phyloP scores from a whole-genome alignment of 1,140 invertebrate species.

The Helicoverpa armigera region DNA sequence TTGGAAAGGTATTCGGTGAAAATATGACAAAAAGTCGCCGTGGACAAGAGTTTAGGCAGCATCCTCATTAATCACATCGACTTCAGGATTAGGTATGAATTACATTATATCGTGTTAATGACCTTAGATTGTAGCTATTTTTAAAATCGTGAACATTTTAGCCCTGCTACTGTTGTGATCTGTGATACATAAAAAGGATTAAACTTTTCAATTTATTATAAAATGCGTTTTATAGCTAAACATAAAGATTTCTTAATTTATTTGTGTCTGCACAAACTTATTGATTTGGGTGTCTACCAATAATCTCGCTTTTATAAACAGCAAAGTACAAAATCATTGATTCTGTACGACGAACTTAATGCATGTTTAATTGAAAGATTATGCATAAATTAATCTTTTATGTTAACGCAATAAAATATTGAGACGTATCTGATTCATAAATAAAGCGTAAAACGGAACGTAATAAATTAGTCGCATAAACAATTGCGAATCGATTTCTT shows the following conservation, averaged over 20 bases:
- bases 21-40: neutral
- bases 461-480: slow-evolving; percentile 38
- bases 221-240: too few species aligned
- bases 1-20: neutral
- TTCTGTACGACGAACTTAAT: neutral
- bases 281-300: too few species aligned
- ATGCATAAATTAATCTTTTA: slow-evolving; percentile 6
- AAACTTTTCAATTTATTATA: too few species aligned
- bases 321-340: neutral
- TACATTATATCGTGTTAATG: slow-evolving; percentile 5
- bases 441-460: slow-evolving; percentile 17
- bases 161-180: too few species aligned
- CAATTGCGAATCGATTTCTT: slow-evolving; percentile 32
- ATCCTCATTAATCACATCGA: slow-evolving; percentile 30
- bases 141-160: too few species aligned
- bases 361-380: neutral
- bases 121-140: neutral
- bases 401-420: neutral
- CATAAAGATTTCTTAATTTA: too few species aligned
- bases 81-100: slow-evolving; percentile 20
- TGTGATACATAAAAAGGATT: too few species aligned
- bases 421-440: slow-evolving; percentile 9
- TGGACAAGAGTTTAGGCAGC: neutral
- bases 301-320: too few species aligned
- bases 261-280: too few species aligned